Base-by-base conservation (phyloP, 2,797 vertebrate genomes). In the Synaphobranchus kaupii region DNA sequence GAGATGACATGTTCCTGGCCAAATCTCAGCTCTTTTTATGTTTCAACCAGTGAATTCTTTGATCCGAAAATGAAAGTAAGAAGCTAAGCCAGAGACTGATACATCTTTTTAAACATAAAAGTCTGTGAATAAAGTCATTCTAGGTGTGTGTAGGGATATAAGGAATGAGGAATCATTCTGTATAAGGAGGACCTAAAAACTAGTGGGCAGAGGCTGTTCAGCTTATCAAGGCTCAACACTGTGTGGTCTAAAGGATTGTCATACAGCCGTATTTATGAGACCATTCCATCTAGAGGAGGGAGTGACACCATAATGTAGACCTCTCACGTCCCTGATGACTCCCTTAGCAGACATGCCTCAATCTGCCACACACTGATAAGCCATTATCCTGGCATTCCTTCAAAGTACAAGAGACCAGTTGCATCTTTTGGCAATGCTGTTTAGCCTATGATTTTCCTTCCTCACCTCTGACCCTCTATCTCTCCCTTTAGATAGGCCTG, bases 311-410 rank as follows among this genome's bases (percentile, higher is more conserved):
- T 52, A 44, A 22, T 50, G 73, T 22, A 88, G 90, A 91, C 76
- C 56, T 84, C 63, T 88, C 89, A 88, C 86, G 92, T 81, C 88
- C 88, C 66, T 86, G 84, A 84, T 66, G 60, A 86, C 84, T 90
- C 94, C 93, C 90, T 89, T 90, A 92, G 17, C 63, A 50, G 91
- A 92, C 95, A 93, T 93, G 95, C 95, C 92, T 90, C 91, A 94
- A 95, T 95, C 88, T 86, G 94, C 93, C 89, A 88, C 89, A 88
- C 85, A 89, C 87, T 44, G 89, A 90, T 80, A 87, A 88, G 88
- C 89, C 87, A 91, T 90, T 83, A 88, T 89, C 85, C 44, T 73
- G 85, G 25, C 25, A 87, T 83, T 85, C 76, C 44, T 86, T 85
- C 4, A 87, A 86, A 90, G 20, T 81, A 58, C 22, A 89, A 88